Percentiles rank a stretch among this genome's conserved stretches.
phyloP scores from a whole-genome alignment of 2,797 vertebrate genomes.

The Lacerta bilineata region DNA sequence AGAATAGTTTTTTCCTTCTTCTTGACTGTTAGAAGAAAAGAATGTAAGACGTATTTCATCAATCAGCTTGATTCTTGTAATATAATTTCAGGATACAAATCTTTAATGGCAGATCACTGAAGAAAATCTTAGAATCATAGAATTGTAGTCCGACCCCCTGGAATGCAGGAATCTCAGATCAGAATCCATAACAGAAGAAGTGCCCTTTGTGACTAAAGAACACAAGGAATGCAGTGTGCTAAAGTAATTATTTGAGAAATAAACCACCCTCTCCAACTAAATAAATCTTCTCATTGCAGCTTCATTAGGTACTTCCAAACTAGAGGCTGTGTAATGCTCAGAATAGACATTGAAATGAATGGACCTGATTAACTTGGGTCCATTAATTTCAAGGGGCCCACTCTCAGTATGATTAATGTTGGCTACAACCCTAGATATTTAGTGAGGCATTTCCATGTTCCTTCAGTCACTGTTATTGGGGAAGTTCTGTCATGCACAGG shows the following conservation, averaged over 20 bases:
- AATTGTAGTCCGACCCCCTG: not conserved
- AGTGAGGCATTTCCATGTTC: too few species aligned
- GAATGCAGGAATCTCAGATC: not conserved
- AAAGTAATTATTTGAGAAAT: not conserved
- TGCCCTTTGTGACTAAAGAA: not conserved
- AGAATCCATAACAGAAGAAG: not conserved
- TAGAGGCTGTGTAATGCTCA: too few species aligned
- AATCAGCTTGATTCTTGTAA: not conserved
- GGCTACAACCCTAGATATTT: too few species aligned
- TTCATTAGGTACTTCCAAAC: not conserved
- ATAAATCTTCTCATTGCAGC: not conserved
- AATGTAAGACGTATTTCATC: not conserved
- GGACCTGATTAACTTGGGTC: too few species aligned
- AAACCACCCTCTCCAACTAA: not conserved
- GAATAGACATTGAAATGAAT: too few species aligned
- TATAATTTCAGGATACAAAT: not conserved
- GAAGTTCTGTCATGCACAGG: too few species aligned
- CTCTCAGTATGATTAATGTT: too few species aligned
- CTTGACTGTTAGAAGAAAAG: constrained; percentile 52
- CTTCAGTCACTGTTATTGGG: too few species aligned
- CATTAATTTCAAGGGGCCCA: too few species aligned
- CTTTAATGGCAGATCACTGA: not conserved
- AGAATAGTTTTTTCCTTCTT: constrained; percentile 60
- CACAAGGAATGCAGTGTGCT: not conserved
- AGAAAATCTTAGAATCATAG: not conserved